Base-by-base conservation (phyloP, 2,113 vertebrate genomes). In the Pollachius pollachius region DNA sequence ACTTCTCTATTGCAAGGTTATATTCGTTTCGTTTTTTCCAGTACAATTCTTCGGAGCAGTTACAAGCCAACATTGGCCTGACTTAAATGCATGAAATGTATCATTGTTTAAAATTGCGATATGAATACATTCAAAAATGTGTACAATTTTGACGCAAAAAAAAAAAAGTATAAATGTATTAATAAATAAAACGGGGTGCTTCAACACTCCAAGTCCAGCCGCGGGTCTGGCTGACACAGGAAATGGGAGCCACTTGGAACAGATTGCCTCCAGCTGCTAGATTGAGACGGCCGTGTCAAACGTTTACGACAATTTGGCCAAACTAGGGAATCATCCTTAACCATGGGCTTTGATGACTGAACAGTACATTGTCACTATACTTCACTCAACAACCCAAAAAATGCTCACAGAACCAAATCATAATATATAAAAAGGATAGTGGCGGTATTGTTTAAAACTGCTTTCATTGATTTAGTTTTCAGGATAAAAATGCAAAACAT, bases 171-270 rank as follows among this genome's bases (percentile, higher is more conserved):
- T 3, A 4, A 1, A 34, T 57, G 15, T 6, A 57, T 16, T n/a
- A 57, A n/a, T 17, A 16, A 16, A 17, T 57, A 17, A 57, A 5
- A 57, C 17, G 3, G 15, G 18, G 18, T 25, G 60, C 60, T 25
- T 11, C 4, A 25, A 62, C 2, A 48, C 63, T 54, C 9, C 4
- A 59, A 63, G 69, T 65, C 62, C 71, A 69, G 60, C 30, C 1
- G 15, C 63, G 65, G 83, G 87, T 84, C 86, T 87, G 34, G 58
- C 77, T 84, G 87, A 87, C 89, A 89, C 78, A 74, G 86, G 77
- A 83, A 88, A 87, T 81, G 76, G 75, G 72, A 69, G 76, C 59
- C 80, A 79, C 79, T 84, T 75, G 41, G 72, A 61, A 73, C 71
- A 76, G 64, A 81, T 56, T 52, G 73, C 74, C 70, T 74, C 70